A percentile compares a stretch with the other conserved stretches of the same genome.
Evolutionary conservation across 2,888 invertebrate genomes (phyloP).

Genomic region (Alcis repandata): DNA sequence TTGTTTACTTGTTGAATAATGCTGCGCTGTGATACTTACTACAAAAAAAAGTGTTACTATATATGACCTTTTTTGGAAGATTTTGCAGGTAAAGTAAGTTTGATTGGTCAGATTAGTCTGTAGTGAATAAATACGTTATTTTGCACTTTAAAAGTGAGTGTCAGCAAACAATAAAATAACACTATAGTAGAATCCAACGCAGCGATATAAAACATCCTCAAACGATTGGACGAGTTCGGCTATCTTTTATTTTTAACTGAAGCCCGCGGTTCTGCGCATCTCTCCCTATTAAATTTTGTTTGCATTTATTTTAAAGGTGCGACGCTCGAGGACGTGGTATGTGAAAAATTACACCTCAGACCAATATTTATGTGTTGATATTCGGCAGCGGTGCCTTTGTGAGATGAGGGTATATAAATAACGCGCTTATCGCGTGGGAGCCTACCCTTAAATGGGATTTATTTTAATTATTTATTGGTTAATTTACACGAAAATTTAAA

Average conservation of each 20-base stretch:
- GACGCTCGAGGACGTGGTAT: slow-evolving; percentile 86
- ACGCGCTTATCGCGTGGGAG: slow-evolving; percentile 87
- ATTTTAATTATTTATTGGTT: slow-evolving; percentile 85
- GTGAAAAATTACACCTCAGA: slow-evolving; percentile 87
- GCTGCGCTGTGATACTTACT: neutral
- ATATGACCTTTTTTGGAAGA: neutral
- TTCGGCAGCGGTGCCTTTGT: slow-evolving; percentile 87
- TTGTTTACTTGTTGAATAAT: slow-evolving; percentile 14
- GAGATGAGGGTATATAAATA: slow-evolving; percentile 85
- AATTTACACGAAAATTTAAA: slow-evolving; percentile 49
- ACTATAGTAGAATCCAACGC: slow-evolving; percentile 54
- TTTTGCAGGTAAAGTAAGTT: neutral
- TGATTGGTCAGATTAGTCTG: neutral
- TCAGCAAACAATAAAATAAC: slow-evolving; percentile 54
- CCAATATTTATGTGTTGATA: slow-evolving; percentile 87
- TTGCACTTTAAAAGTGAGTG: slow-evolving; percentile 30
- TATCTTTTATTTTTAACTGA: slow-evolving; percentile 85
- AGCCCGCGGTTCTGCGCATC: slow-evolving; percentile 84
- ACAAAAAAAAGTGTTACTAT: neutral
- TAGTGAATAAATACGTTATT: neutral
- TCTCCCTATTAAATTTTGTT: slow-evolving; percentile 87
- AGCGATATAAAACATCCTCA: slow-evolving; percentile 74
- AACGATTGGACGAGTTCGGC: slow-evolving; percentile 76
- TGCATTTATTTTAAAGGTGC: slow-evolving; percentile 87
- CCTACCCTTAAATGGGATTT: slow-evolving; percentile 84